phyloP scores from a whole-genome alignment of 2,797 vertebrate genomes.

The Schizothorax lantsangensis region DNA sequence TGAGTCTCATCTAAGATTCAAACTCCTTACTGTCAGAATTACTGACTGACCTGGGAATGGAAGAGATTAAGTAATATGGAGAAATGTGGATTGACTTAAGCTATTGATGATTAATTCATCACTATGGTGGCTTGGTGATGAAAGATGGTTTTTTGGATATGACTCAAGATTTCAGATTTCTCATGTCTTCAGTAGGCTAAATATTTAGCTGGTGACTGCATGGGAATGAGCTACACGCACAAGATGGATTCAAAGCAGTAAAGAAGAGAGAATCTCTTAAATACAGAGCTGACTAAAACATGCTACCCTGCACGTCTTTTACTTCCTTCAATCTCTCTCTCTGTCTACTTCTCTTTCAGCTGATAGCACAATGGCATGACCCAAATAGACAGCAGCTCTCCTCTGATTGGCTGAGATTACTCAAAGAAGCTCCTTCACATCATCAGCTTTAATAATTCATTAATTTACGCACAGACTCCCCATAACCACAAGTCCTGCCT shows the following conservation, averaged over 20 bases:
- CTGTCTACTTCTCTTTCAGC: slow-evolving; percentile 46
- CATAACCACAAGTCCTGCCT: slow-evolving; percentile 18
- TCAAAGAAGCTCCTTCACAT: slow-evolving; percentile 60
- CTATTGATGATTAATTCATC: slow-evolving; percentile 29
- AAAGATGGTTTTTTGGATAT: neutral
- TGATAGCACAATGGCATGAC: slow-evolving; percentile 57
- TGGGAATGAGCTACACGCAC: neutral
- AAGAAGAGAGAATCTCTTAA: neutral
- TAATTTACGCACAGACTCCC: slow-evolving; percentile 54
- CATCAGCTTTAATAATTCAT: slow-evolving; percentile 64
- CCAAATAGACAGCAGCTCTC: slow-evolving; percentile 59
- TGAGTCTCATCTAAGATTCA: slow-evolving; percentile 15
- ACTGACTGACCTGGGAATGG: slow-evolving; percentile 13
- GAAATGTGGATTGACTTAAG: slow-evolving; percentile 24
- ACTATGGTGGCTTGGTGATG: slow-evolving; percentile 16
- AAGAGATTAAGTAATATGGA: slow-evolving; percentile 14
- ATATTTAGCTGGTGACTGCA: neutral
- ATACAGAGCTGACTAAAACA: neutral
- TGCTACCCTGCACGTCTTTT: slow-evolving; percentile 11
- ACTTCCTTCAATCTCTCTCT: slow-evolving; percentile 2
- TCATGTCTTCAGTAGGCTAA: neutral
- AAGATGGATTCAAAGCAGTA: slow-evolving; percentile 2
- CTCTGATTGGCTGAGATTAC: slow-evolving; percentile 67
- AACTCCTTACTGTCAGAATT: slow-evolving; percentile 27
- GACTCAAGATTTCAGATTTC: neutral